phyloP scores from a whole-genome alignment of 2,888 invertebrate genomes.

The Lepidonotus clava region DNA sequence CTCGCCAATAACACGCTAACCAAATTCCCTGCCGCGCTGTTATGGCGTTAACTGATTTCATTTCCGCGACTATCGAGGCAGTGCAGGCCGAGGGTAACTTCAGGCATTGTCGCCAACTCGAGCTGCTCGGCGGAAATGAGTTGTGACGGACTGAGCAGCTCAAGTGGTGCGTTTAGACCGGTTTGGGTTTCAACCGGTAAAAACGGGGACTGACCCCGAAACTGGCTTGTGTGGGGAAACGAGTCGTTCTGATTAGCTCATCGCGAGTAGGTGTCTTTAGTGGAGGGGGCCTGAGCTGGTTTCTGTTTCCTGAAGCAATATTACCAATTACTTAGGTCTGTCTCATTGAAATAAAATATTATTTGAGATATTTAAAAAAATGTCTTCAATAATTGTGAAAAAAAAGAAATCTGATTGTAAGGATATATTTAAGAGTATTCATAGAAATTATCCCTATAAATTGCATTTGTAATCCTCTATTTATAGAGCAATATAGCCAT shows the following conservation, averaged over 20 bases:
- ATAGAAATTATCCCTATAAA: no score
- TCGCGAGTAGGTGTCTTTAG: neutral
- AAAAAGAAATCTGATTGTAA: no score
- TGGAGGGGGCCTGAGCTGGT: no score
- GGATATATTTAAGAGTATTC: no score
- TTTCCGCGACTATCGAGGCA: slow-evolving; percentile 43
- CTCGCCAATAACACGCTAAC: slow-evolving; percentile 45
- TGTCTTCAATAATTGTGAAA: no score
- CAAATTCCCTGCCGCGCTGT: neutral
- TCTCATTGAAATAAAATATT: no score
- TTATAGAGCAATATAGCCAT: no score
- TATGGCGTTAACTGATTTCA: slow-evolving; percentile 51
- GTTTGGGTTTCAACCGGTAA: slow-evolving; percentile 3
- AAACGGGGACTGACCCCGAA: neutral
- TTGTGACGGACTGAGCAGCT: slow-evolving; percentile 21
- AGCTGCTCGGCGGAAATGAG: slow-evolving; percentile 23
- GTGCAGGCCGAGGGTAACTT: slow-evolving; percentile 26
- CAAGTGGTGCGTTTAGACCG: neutral
- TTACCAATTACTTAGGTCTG: no score
- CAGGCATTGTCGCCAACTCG: no score
- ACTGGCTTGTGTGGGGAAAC: neutral
- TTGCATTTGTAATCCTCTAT: no score
- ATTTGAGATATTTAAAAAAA: no score
- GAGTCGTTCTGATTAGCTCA: slow-evolving; percentile 44
- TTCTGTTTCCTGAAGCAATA: no score